A percentile compares a stretch with the other conserved stretches of the same genome.
phyloP scores from a whole-genome alignment of 2,797 vertebrate species.

The Sebastes kiyomatsui region DNA sequence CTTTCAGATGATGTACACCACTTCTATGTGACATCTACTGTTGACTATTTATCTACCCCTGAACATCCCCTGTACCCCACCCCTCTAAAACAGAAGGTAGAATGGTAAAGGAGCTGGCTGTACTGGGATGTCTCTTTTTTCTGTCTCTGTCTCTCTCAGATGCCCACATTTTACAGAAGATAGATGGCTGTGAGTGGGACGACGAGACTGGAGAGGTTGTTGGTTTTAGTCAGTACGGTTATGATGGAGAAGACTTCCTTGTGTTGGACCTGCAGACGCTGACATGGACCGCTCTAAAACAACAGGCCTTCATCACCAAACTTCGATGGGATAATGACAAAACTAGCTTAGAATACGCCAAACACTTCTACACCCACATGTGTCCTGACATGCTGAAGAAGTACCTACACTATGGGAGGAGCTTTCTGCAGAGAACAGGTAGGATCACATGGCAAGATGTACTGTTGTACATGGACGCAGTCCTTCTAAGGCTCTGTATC shows the following conservation, averaged over 20 bases:
- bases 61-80: too few species aligned
- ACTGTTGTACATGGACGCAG: background rate
- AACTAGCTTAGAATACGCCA: background rate
- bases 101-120: too few species aligned
- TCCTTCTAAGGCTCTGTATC: too few species aligned
- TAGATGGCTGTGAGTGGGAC: slow-evolving; percentile 5
- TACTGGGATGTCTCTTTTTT: background rate
- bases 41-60: too few species aligned
- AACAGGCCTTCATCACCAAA: background rate
- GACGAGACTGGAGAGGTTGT: background rate
- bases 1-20: too few species aligned
- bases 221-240: background rate
- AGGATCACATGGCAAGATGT: background rate
- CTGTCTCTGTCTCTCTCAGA: background rate
- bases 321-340: background rate
- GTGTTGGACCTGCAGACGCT: background rate
- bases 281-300: background rate
- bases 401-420: background rate
- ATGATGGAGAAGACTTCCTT: slow-evolving; percentile 12
- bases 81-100: too few species aligned
- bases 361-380: background rate
- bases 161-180: background rate
- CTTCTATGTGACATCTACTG: too few species aligned
- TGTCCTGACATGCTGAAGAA: background rate
- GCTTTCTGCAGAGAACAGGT: slow-evolving; percentile 18